Evolutionary conservation across 2,797 vertebrate species (phyloP), one percentile per base, ranked within the genome.

Genomic region (Parotocinclus haroldoi): DNA sequence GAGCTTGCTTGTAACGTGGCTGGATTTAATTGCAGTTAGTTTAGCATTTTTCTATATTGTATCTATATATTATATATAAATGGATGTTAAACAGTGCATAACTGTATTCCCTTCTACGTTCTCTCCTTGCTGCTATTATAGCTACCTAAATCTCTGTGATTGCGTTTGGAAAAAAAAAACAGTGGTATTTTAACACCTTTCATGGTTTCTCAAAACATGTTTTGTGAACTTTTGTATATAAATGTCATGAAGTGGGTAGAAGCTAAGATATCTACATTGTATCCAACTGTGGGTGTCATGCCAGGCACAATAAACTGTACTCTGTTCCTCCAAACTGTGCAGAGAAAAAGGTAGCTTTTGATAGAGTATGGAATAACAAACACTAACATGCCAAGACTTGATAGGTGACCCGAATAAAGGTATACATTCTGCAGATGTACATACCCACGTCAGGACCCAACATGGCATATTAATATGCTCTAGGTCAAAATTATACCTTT

Each of bases 361-460:
- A 77, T 40, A 37, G 55, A 58, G 48, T 48, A 58, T 14, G 58
- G 38, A 60, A 27, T 69, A 63, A 64, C 73, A 77, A 83, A 71
- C 82, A 68, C 68, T 78, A 77, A 69, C 80, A 36, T 82, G 79
- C 69, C 72, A 79, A 78, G 77, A 82, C 86, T 78, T 52, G 75
- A 82, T n/a, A 65, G 57, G 12, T 50, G 39, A 73, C 68, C 65
- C 66, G 65, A 73, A 66, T 72, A 68, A 52, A 70, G 65, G 55
- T 63, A 72, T 62, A 51, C 7, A 68, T 57, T 44, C 57, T 48
- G 65, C 61, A 39, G 18, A 17, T 14, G 68, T 53, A 77, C 65
- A 79, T 75, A 58, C 27, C 53, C 46, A 62, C 19, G 14, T 66
- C 54, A 58, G 53, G 65, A 60, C 58, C 57, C 72, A 63, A 76